Evolutionary conservation across 2,113 vertebrate genomes (phyloP), one percentile per base, ranked within the genome.

Genomic region (Melanostigma gelatinosum): DNA sequence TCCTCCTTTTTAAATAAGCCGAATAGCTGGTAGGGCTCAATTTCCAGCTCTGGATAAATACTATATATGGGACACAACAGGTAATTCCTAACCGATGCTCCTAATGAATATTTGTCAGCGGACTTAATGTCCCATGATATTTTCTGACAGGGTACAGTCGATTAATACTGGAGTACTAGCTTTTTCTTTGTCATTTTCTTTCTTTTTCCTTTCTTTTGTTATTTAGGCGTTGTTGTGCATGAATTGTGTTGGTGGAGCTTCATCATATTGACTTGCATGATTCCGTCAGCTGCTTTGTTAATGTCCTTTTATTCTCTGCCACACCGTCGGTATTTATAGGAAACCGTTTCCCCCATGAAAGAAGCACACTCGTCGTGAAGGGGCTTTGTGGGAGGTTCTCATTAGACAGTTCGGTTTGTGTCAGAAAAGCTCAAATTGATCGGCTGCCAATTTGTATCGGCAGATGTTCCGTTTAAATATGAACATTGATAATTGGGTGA

Each of bases 381-480:
- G 77, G 80, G 70, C 22, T 62, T 83, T 80, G 74, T 84, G 66
- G 73, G 76, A 87, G 82, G 82, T 75, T 85, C 74, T 87, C 69
- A 79, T 91, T 80, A 81, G 80, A 85, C 86, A 54, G 65, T 90
- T 78, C 72, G 48, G 75, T 86, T 87, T 85, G 70, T 81, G 77
- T 85, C 68, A 74, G 69, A 69, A 84, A 87, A 67, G 46, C 74
- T 76, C 80, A 83, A 78, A 89, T 87, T 89, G 88, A 89, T 89
- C 83, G 79, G 82, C 78, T 90, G 90, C 86, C 90, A 89, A 52
- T 89, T 90, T 86, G 64, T 80, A 75, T 88, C 81, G 67, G 80
- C 89, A 90, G 87, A 89, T 90, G 83, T 91, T 90, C 69, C 27
- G 18, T 87, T 42, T 87, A 80, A 87, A 81, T 85, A 64, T 75